Evolutionary conservation across 2,888 invertebrate species (phyloP).

Genomic region (Apamea crenata): DNA sequence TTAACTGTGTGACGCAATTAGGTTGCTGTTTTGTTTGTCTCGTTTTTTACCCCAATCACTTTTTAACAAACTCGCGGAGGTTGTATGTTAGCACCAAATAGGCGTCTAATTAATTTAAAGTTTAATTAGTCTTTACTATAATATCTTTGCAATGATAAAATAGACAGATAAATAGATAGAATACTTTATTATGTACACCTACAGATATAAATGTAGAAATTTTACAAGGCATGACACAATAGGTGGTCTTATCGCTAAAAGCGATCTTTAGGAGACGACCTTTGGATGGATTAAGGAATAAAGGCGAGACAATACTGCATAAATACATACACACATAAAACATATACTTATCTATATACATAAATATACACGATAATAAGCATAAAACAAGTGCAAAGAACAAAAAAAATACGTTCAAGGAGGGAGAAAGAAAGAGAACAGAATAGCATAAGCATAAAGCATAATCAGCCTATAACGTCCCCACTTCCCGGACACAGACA

Average conservation of each 20-base stretch:
- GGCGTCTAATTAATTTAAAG: too few species aligned
- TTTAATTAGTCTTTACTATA: neutral
- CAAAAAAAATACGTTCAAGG: neutral
- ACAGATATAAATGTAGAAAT: neutral
- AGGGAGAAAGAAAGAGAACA: neutral
- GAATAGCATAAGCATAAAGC: neutral
- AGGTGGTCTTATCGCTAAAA: neutral
- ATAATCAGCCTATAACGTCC: too few species aligned
- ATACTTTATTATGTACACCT: too few species aligned
- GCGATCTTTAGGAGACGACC: neutral
- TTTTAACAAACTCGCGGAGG: too few species aligned
- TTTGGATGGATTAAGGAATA: neutral
- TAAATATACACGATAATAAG: neutral
- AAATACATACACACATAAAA: too few species aligned
- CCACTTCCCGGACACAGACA: too few species aligned
- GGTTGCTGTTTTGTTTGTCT: too few species aligned
- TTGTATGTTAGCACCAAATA: too few species aligned
- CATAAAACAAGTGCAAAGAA: neutral
- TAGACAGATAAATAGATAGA: neutral
- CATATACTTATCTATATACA: neutral
- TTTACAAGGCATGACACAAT: neutral
- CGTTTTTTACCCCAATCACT: too few species aligned
- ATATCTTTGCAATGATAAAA: neutral
- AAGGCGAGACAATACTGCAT: too few species aligned
- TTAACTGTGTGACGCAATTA: too few species aligned